Conservation (phyloP, 1,140 invertebrate species). For the Centruroides sculpturatus region DNA sequence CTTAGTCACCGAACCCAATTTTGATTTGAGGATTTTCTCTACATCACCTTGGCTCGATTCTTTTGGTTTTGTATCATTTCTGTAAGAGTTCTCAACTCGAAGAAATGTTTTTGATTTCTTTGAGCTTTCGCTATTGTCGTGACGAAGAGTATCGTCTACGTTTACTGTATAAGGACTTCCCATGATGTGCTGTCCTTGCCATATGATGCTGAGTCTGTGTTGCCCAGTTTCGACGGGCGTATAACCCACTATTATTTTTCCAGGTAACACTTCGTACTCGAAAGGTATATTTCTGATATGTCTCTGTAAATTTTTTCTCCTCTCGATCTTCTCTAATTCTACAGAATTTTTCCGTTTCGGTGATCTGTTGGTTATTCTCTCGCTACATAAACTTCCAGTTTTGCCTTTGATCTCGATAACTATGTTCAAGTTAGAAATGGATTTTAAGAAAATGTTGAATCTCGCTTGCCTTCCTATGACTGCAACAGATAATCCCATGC, state of each 20-base stretch:
- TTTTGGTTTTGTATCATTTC: background rate
- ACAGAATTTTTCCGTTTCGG: slow-evolving; percentile 6
- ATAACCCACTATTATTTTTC: slow-evolving; percentile 16
- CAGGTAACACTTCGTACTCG: slow-evolving; percentile 15
- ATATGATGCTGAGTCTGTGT: slow-evolving; percentile 14
- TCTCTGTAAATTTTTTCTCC: background rate
- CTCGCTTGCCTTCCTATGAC: slow-evolving; percentile 13
- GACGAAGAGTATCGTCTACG: slow-evolving; percentile 6
- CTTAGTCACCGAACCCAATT: slow-evolving; percentile 5
- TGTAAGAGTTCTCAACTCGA: background rate
- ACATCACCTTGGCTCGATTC: background rate
- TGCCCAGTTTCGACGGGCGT: slow-evolving; percentile 11
- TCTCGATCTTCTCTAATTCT: background rate
- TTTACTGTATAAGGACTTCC: slow-evolving; percentile 17
- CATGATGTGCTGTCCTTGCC: slow-evolving; percentile 17
- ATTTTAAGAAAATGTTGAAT: slow-evolving; percentile 17
- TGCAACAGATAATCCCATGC: slow-evolving; percentile 18
- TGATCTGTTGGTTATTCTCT: slow-evolving; percentile 13
- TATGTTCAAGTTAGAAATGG: slow-evolving; percentile 10
- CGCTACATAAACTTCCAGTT: slow-evolving; percentile 7
- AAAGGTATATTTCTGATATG: slow-evolving; percentile 9
- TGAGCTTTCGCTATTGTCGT: no score
- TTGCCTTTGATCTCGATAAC: slow-evolving; percentile 20
- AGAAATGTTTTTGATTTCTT: background rate
- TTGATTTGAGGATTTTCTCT: no score